A percentile compares a stretch with the other conserved stretches of the same genome.
Evolutionary conservation across 2,888 invertebrate genomes (phyloP).

Genomic region (Conomelus anceps): DNA sequence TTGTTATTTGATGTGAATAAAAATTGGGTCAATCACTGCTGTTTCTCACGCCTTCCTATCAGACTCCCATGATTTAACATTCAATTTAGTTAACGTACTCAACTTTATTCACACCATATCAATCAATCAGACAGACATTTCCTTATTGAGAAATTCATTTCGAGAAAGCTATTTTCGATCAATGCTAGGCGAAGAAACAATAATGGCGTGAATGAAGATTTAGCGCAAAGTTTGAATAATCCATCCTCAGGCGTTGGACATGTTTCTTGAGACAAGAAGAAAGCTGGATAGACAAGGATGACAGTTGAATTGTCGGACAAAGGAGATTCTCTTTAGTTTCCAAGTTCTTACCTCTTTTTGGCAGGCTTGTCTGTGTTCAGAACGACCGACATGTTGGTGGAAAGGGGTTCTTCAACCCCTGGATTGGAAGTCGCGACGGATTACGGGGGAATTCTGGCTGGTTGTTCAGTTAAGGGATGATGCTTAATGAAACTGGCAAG

Average conservation of each 20-base stretch:
- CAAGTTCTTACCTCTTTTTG: not conserved
- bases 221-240: not conserved
- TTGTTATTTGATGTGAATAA: too few species aligned
- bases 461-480: constrained; percentile 1
- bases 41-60: too few species aligned
- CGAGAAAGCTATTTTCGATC: not conserved
- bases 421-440: not conserved
- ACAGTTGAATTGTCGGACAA: not conserved
- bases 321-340: not conserved
- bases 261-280: not conserved
- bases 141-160: not conserved
- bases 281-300: not conserved
- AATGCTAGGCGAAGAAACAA: not conserved
- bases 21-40: too few species aligned
- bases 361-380: not conserved
- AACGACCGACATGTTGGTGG: not conserved
- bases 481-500: constrained; percentile 7
- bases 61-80: too few species aligned
- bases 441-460: not conserved
- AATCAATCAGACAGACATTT: too few species aligned
- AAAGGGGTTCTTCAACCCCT: not conserved
- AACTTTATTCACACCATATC: too few species aligned
- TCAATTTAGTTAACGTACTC: too few species aligned
- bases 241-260: not conserved
- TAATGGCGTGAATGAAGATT: not conserved